Evolutionary conservation across 2,113 vertebrate species (phyloP).

Genomic region (Brachirus orientalis): DNA sequence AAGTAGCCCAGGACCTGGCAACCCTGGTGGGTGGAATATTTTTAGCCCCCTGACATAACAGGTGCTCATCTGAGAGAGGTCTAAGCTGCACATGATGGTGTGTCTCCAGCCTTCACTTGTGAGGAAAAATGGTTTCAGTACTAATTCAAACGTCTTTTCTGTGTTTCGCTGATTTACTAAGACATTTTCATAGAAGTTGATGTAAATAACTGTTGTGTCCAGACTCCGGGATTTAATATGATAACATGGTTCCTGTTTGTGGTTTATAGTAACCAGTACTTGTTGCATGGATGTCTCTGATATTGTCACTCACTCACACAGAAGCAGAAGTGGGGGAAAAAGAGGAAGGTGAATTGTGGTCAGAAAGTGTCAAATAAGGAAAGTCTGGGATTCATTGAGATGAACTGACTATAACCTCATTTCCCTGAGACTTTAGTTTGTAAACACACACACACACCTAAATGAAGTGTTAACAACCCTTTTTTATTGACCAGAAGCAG

Average conservation of each 20-base stretch:
- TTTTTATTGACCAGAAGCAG: too few relatives aligned
- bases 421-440: conserved; percentile 30
- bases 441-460: conserved; percentile 70
- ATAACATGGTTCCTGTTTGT: not conserved
- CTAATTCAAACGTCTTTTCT: too few relatives aligned
- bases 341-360: conserved; percentile 69
- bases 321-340: conserved; percentile 68
- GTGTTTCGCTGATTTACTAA: too few relatives aligned
- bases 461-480: not conserved
- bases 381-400: conserved; percentile 20
- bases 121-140: too few relatives aligned
- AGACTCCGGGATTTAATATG: too few relatives aligned
- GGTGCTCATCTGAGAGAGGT: conserved; percentile 47
- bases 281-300: not conserved
- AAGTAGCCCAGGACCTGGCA: not conserved
- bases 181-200: too few relatives aligned
- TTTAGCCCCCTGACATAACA: conserved; percentile 74
- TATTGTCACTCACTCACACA: not conserved
- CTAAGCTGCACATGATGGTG: conserved; percentile 12
- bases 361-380: conserved; percentile 40
- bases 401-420: not conserved
- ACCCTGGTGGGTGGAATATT: conserved; percentile 54
- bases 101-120: too few relatives aligned
- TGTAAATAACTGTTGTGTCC: too few relatives aligned
- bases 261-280: too few relatives aligned